Evolutionary conservation across 2,113 vertebrate species (phyloP).

Genomic region (Campylomormyrus tamandua): DNA sequence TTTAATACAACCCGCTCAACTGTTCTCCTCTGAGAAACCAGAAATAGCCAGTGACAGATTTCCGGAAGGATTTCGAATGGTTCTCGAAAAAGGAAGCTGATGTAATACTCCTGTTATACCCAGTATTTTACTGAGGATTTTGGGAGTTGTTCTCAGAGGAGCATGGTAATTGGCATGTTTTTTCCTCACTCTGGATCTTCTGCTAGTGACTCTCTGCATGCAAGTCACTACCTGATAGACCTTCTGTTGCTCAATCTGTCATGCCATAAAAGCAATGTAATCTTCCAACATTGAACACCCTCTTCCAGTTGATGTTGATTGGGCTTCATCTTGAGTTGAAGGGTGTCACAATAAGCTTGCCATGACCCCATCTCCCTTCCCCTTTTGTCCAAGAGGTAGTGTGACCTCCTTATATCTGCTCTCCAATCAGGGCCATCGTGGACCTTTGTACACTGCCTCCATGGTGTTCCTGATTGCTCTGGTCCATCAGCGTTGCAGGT

Average conservation of each 20-base stretch:
- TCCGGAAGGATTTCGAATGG: not conserved
- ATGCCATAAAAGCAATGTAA: not conserved
- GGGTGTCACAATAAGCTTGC: not conserved
- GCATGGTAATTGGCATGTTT: not conserved
- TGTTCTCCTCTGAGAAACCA: not conserved
- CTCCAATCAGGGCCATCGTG: not conserved
- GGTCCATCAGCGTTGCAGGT: not conserved
- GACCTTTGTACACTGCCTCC: not conserved
- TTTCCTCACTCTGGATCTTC: not conserved
- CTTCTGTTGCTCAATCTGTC: not conserved
- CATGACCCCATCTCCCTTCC: not conserved
- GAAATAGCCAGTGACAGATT: constrained; percentile 1
- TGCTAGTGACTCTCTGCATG: no score
- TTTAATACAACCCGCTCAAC: not conserved
- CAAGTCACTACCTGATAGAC: not conserved
- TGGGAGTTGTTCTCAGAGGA: not conserved
- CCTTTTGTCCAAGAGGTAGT: not conserved
- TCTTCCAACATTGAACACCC: not conserved
- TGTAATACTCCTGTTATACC: not conserved
- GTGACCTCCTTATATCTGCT: not conserved
- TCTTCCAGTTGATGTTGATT: not conserved
- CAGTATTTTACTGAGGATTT: constrained; percentile 4
- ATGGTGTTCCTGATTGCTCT: not conserved
- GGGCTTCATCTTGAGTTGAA: not conserved
- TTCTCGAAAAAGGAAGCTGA: not conserved